Percentiles rank a stretch among this genome's conserved stretches.
Evolutionary conservation across 2,888 invertebrate genomes (phyloP).

Genomic region (Aspidiotus rigidus): DNA sequence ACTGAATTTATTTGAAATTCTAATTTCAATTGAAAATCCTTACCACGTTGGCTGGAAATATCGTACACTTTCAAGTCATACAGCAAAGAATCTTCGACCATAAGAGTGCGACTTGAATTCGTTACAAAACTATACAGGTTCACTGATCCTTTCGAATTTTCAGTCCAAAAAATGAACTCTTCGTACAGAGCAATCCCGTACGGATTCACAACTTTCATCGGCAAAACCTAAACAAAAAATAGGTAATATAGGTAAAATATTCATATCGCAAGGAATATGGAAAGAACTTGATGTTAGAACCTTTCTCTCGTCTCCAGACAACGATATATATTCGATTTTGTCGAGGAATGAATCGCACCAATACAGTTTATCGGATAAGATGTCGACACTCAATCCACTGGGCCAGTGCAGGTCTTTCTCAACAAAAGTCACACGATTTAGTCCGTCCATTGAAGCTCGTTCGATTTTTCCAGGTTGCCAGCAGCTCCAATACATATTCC

Average conservation of each 20-base stretch:
- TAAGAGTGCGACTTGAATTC: slow-evolving; percentile 46
- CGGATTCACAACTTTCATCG: slow-evolving; percentile 47
- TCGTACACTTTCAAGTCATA: slow-evolving; percentile 61
- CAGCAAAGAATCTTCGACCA: slow-evolving; percentile 54
- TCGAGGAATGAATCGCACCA: slow-evolving; percentile 65
- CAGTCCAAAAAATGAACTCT: slow-evolving; percentile 59
- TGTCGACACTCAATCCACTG: slow-evolving; percentile 62
- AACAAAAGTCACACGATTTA: slow-evolving; percentile 51
- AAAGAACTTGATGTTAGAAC: not conserved
- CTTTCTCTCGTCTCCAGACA: slow-evolving; percentile 49
- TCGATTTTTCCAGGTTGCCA: slow-evolving; percentile 61
- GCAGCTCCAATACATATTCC: slow-evolving; percentile 66
- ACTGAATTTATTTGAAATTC: not conserved
- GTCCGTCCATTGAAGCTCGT: slow-evolving; percentile 66
- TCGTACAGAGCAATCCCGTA: slow-evolving; percentile 58
- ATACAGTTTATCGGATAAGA: slow-evolving; percentile 50
- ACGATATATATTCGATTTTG: slow-evolving; percentile 56
- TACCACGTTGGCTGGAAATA: slow-evolving; percentile 40
- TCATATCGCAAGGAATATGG: not conserved
- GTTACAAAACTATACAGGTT: slow-evolving; percentile 47
- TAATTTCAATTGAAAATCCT: not conserved
- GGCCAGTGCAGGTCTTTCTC: slow-evolving; percentile 58
- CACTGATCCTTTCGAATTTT: slow-evolving; percentile 55
- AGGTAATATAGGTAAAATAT: not conserved
- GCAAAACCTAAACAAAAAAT: slow-evolving; percentile 37